These are phyloP conservation scores for Hetaerina titia DNA, from an alignment of 2,888 invertebrate genomes.

Conservation along the genomic window DNA sequence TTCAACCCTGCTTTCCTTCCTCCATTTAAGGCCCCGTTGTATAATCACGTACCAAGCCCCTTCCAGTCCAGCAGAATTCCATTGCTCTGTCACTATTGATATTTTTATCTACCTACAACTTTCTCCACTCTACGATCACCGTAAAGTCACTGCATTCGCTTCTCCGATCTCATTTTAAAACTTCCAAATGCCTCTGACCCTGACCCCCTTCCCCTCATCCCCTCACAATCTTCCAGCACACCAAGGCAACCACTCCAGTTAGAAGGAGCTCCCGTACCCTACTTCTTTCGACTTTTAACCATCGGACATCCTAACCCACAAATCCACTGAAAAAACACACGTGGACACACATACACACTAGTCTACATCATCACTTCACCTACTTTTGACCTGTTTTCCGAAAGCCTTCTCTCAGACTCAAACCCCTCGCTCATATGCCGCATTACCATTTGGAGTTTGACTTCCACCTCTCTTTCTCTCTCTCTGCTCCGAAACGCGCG, in stretches of 20 bases:
- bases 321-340: not conserved
- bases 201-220: not conserved
- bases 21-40: too few species aligned
- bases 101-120: not conserved
- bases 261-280: not conserved
- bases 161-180: too few species aligned
- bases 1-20: too few species aligned
- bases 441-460: conserved; percentile 17
- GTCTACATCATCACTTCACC: not conserved
- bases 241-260: not conserved
- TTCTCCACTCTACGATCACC: not conserved
- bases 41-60: too few species aligned
- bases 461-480: not conserved
- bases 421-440: conserved; percentile 5
- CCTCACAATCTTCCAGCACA: not conserved
- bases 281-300: not conserved
- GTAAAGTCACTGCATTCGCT: not conserved
- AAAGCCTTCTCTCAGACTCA: not conserved
- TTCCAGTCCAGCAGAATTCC: not conserved
- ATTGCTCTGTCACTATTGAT: not conserved
- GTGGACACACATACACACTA: not conserved
- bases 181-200: not conserved
- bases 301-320: not conserved
- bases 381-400: conserved; percentile 7
- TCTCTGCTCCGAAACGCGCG: not conserved